These are phyloP conservation scores for Eretmochelys imbricata DNA, from an alignment of 2,113 vertebrate species.

Conservation along the genomic window DNA sequence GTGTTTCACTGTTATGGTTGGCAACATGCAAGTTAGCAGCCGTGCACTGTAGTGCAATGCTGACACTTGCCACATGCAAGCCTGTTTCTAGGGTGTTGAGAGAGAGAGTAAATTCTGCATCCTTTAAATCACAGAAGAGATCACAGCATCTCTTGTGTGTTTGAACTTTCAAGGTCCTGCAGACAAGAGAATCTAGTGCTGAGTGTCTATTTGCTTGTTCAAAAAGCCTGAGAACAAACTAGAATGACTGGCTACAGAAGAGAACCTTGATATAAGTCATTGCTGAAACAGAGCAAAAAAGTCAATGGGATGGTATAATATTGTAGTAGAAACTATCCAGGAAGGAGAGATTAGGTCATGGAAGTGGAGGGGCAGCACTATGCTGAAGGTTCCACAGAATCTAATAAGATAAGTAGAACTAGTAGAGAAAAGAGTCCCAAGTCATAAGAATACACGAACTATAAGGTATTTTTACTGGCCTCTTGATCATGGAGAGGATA, in stretches of 20 bases:
- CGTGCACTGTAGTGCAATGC: background rate
- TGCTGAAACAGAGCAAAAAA: background rate
- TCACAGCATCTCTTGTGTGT: background rate
- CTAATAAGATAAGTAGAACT: background rate
- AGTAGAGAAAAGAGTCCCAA: background rate
- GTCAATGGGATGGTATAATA: background rate
- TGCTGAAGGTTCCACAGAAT: background rate
- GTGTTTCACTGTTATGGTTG: background rate
- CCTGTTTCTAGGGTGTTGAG: background rate
- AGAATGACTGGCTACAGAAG: background rate
- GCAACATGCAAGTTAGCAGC: background rate
- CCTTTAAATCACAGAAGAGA: background rate
- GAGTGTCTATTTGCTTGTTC: fast-evolving
- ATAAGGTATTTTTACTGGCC: background rate
- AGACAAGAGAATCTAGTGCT: background rate
- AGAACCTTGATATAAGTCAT: background rate
- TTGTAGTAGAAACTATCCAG: background rate
- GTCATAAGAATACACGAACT: background rate
- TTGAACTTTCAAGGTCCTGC: background rate
- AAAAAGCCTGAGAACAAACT: background rate
- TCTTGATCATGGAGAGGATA: background rate
- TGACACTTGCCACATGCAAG: background rate
- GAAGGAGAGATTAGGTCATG: background rate
- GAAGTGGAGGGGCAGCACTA: background rate
- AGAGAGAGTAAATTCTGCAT: background rate